These are phyloP conservation scores for Florisuga fusca DNA, from an alignment of 2,797 vertebrate species.

Conservation along the genomic window DNA sequence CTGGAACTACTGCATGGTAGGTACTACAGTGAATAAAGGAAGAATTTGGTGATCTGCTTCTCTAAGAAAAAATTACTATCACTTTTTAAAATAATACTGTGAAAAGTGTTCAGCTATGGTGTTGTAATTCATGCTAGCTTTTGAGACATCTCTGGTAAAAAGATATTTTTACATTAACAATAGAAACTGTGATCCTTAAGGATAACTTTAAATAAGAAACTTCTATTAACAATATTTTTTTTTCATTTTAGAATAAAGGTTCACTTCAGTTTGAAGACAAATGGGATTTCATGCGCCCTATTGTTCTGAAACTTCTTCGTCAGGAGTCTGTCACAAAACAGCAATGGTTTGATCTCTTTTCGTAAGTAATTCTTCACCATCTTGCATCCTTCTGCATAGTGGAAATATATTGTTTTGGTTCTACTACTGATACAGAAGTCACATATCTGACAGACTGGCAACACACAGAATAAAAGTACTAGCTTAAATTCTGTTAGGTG, in stretches of 20 bases:
- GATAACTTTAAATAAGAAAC: neutral
- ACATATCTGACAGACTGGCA: rapidly evolving
- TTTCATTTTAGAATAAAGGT: slow-evolving; percentile 91
- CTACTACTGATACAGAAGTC: neutral
- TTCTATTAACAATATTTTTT: neutral
- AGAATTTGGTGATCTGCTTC: neutral
- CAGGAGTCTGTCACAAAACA: slow-evolving; percentile 98
- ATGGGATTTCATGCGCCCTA: slow-evolving; percentile 98
- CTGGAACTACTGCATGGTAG: neutral
- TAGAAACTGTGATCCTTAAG: neutral
- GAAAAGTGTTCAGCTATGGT: neutral
- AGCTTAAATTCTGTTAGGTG: neutral
- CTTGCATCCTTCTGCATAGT: neutral
- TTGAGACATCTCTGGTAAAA: neutral
- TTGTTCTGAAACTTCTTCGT: slow-evolving; percentile 96
- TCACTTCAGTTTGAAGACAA: slow-evolving; percentile 99
- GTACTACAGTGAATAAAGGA: neutral
- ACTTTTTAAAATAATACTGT: neutral
- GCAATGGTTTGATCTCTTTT: slow-evolving; percentile 98
- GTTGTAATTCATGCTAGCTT: neutral
- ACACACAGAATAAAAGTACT: neutral
- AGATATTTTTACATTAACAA: neutral
- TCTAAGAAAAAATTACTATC: neutral
- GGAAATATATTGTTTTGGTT: neutral
- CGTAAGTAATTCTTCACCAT: slow-evolving; percentile 84